phyloP scores from a whole-genome alignment of 2,888 invertebrate genomes.

The Philereme vetulata region DNA sequence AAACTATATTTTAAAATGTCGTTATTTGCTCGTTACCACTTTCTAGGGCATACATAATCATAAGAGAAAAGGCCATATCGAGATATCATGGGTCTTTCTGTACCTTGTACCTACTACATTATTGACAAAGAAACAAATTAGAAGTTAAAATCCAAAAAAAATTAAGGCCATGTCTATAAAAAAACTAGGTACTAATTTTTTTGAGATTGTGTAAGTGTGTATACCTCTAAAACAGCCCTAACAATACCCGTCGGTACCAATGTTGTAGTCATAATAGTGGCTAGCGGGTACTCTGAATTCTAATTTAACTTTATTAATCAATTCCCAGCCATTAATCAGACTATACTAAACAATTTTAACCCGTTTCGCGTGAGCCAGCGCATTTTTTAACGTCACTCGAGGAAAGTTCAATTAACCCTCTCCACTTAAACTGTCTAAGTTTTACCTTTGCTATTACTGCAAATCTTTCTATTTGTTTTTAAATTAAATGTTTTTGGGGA shows the following conservation, averaged over 20 bases:
- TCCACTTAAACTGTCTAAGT: conserved; percentile 23
- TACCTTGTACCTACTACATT: no score
- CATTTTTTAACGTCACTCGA: conserved; percentile 12
- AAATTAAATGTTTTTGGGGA: no score
- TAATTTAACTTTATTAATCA: conserved; percentile 29
- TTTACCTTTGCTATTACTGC: conserved; percentile 1
- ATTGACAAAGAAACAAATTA: no score
- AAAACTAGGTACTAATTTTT: no score
- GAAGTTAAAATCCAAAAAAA: no score
- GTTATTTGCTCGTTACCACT: conserved; percentile 36
- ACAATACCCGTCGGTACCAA: no score
- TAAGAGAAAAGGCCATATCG: background rate
- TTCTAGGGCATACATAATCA: conserved; percentile 21
- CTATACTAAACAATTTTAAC: conserved; percentile 21
- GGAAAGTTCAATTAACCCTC: conserved; percentile 17
- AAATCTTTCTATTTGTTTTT: no score
- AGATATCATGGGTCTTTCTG: no score
- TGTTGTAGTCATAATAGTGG: no score
- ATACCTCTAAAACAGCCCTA: no score
- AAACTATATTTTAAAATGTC: conserved; percentile 38
- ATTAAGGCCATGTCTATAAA: no score
- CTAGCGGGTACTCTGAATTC: background rate
- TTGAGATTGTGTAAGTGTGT: no score
- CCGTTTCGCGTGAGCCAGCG: conserved; percentile 13
- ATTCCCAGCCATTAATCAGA: conserved; percentile 4